Conservation (phyloP, 1,140 invertebrate genomes). For the Papilio aristodemus region DNA sequence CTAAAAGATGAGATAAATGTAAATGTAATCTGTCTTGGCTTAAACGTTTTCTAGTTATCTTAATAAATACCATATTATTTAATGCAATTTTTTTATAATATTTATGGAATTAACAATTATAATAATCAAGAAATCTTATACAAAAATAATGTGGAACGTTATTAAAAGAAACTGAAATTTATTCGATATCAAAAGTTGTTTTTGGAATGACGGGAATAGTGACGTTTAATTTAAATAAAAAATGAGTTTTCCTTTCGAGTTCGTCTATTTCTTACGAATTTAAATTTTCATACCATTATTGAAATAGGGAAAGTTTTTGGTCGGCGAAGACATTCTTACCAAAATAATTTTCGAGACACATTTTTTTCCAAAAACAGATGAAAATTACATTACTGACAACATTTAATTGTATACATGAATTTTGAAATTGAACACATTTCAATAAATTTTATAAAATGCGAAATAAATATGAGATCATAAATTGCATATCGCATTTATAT, state of each 20-base stretch:
- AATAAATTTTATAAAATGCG: too few species aligned
- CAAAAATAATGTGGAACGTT: not conserved
- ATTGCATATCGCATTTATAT: too few species aligned
- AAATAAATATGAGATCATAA: too few species aligned
- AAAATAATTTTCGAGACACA: not conserved
- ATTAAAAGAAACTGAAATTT: not conserved
- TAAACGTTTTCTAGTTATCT: too few species aligned
- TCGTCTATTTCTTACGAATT: not conserved
- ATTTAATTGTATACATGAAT: too few species aligned
- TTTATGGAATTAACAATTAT: too few species aligned
- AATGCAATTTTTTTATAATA: too few species aligned
- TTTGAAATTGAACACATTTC: too few species aligned
- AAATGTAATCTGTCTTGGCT: too few species aligned
- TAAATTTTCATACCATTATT: not conserved
- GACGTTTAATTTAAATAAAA: not conserved
- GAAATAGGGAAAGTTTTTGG: not conserved
- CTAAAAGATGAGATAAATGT: too few species aligned
- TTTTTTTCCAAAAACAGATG: not conserved
- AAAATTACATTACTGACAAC: too few species aligned
- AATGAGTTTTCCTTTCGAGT: not conserved
- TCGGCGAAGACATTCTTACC: not conserved
- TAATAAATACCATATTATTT: conserved; percentile 27
- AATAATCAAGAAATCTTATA: not conserved
- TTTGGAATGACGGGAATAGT: not conserved
- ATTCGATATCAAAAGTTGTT: not conserved